A percentile compares a stretch with the other conserved stretches of the same genome.
Conservation (phyloP, 2,797 vertebrate species). For the Anguilla marmorata region DNA sequence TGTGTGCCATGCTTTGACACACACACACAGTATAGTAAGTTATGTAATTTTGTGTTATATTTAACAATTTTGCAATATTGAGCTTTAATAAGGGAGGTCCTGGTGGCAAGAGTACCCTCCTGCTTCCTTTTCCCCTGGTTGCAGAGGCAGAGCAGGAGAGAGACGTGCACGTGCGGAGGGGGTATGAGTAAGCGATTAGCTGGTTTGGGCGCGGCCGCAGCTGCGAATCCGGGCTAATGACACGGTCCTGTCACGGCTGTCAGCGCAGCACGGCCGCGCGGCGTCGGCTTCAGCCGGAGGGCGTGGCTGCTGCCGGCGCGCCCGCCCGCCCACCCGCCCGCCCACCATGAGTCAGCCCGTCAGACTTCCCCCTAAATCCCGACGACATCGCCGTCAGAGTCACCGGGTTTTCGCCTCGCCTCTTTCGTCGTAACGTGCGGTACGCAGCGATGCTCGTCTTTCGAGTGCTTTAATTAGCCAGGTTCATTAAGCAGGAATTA, state of each 20-base stretch:
- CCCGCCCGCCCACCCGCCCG: not conserved
- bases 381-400: not conserved
- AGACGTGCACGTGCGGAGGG: not conserved
- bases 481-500: not conserved
- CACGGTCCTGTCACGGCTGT: not conserved
- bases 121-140: not conserved
- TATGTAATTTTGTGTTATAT: not conserved
- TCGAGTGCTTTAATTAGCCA: not conserved
- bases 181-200: not conserved
- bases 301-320: not conserved
- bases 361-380: not conserved
- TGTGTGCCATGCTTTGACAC: not conserved
- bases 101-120: not conserved
- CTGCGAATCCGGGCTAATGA: slow-evolving; percentile 13
- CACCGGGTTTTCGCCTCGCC: not conserved
- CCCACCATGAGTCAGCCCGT: not conserved
- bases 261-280: not conserved
- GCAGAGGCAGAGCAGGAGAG: not conserved
- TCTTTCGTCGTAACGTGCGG: not conserved
- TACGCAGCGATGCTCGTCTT: not conserved
- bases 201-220: slow-evolving; percentile 12
- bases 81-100: not conserved
- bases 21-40: not conserved
- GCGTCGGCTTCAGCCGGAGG: not conserved
- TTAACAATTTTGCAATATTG: not conserved